Percentiles rank a stretch among this genome's conserved stretches.
Conservation (phyloP, 2,888 invertebrate genomes). For the Leptinotarsa haldemani region DNA sequence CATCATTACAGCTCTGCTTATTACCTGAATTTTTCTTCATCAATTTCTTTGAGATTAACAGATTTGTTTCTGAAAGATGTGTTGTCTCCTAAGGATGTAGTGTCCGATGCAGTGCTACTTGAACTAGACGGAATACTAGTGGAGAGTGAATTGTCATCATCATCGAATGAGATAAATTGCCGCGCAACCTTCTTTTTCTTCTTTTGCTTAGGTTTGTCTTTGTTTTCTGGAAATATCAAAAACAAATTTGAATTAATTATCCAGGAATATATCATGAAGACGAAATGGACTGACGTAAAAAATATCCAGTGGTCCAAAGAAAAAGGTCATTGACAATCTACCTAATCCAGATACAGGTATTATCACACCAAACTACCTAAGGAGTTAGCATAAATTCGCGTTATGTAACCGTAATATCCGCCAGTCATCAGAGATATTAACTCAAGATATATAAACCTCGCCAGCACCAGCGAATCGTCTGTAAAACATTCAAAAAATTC, state of each 20-base stretch:
- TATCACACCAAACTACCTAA: no score
- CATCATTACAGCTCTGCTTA: conserved; percentile 16
- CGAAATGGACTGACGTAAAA: no score
- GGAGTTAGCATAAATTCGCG: no score
- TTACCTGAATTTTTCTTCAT: conserved; percentile 43
- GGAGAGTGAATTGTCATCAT: conserved; percentile 67
- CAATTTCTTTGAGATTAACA: conserved; percentile 45
- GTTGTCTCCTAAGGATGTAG: conserved; percentile 48
- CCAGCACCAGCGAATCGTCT: no score
- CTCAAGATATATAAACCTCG: no score
- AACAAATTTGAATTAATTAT: conserved; percentile 1
- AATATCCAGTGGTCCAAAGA: no score
- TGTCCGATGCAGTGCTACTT: conserved; percentile 59
- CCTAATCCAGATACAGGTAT: no score
- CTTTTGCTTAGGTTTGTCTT: conserved; percentile 43
- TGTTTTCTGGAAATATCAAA: conserved; percentile 35
- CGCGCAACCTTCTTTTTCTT: conserved; percentile 66
- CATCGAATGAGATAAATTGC: conserved; percentile 78
- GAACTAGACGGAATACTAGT: conserved; percentile 61
- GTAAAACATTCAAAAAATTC: no score
- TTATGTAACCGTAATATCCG: no score
- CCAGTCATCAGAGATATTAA: no score
- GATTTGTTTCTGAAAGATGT: conserved; percentile 40
- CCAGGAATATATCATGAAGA: no score
- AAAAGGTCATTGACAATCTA: no score